These are phyloP conservation scores for Anisognathus igniventris DNA, from an alignment of 2,797 vertebrate genomes.

Conservation along the genomic window DNA sequence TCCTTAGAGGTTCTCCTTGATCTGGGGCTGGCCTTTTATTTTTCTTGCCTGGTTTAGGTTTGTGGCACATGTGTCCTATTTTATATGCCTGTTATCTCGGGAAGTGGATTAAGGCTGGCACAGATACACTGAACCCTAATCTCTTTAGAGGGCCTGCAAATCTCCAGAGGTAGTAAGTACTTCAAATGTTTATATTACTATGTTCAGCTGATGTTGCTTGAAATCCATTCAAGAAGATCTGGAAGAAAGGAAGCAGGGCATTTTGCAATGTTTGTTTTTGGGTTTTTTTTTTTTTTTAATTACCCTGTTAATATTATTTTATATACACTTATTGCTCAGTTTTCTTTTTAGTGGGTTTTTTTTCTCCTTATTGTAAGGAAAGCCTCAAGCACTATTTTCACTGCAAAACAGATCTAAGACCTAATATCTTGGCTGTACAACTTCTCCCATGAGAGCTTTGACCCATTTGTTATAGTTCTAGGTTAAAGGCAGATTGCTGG, in stretches of 20 bases:
- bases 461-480: not conserved
- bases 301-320: not conserved
- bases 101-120: constrained; percentile 28
- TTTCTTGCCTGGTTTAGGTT: constrained; percentile 1
- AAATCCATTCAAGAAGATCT: constrained; percentile 8
- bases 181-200: not conserved
- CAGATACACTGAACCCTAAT: not conserved
- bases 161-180: not conserved
- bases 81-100: not conserved
- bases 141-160: not conserved
- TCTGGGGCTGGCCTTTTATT: not conserved
- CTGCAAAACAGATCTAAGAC: not conserved
- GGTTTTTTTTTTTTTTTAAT: not conserved
- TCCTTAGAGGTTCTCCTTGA: not conserved
- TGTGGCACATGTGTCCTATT: constrained; percentile 6
- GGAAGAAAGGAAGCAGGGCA: not conserved
- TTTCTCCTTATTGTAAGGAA: not conserved
- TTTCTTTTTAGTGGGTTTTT: not conserved
- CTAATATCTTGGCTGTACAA: not conserved
- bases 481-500: not conserved
- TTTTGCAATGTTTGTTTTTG: not conserved
- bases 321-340: not conserved
- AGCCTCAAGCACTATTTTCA: not conserved
- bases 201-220: not conserved
- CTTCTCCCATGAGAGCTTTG: not conserved